Evolutionary conservation across 64 coral and sea anemone genomes (phyloP).

Genomic region (Stylophora pistillata): DNA sequence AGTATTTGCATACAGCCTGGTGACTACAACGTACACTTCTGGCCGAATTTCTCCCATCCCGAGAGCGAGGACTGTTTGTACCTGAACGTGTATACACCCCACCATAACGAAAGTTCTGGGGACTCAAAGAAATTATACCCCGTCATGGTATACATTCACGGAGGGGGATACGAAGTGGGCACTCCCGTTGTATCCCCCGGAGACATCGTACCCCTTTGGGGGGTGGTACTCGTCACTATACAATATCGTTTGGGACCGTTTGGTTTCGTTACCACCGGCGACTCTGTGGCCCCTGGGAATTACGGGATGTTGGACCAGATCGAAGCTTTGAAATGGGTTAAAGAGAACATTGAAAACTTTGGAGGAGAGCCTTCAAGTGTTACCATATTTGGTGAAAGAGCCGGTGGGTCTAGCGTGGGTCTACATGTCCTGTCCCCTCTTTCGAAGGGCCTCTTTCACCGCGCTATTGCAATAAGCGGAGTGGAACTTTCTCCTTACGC

Average conservation of each 20-base stretch:
- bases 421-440: slow-evolving; percentile 59
- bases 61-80: slow-evolving; percentile 74
- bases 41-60: slow-evolving; percentile 31
- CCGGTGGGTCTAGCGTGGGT: slow-evolving; percentile 64
- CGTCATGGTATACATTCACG: slow-evolving; percentile 84
- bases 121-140: background rate
- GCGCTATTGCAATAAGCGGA: slow-evolving; percentile 65
- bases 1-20: slow-evolving; percentile 50
- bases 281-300: slow-evolving; percentile 60
- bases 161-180: slow-evolving; percentile 65
- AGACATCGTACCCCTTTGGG: slow-evolving; percentile 54
- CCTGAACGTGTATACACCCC: slow-evolving; percentile 64
- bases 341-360: slow-evolving; percentile 56
- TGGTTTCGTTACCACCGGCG: slow-evolving; percentile 73
- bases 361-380: slow-evolving; percentile 61
- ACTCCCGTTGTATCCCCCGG: slow-evolving; percentile 60
- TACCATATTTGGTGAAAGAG: slow-evolving; percentile 79
- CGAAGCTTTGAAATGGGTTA: slow-evolving; percentile 63
- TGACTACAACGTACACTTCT: slow-evolving; percentile 47
- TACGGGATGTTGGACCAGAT: slow-evolving; percentile 81
- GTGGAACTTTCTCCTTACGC: slow-evolving; percentile 52
- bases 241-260: slow-evolving; percentile 73
- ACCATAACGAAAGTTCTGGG: background rate
- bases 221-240: slow-evolving; percentile 71
- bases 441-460: slow-evolving; percentile 48